Evolutionary conservation across 2,888 invertebrate species (phyloP), one percentile per base, ranked within the genome.

Genomic region (Pristionchus fissidentatus): DNA sequence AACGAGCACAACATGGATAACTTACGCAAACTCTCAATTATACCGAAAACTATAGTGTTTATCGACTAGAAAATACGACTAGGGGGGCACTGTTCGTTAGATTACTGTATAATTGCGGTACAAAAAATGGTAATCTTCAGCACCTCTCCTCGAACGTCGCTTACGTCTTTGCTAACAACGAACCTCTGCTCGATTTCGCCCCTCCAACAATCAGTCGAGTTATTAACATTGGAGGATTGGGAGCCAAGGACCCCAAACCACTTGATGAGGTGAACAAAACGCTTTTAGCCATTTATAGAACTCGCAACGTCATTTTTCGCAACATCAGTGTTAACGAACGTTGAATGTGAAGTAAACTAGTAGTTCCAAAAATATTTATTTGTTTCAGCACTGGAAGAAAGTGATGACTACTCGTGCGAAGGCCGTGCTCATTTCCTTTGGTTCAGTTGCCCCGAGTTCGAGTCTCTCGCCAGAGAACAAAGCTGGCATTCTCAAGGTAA

Each of bases 161-260:
- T 1, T 75, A 75, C 49, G 75, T 75, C 15, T 75, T 75, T 49
- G 75, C 75, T 4, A 75, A 75, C 32, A 49, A 29, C 22, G 75
- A 75, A 32, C 75, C 75, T 26, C 75, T 75, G 1, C 26, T 75
- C 5, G 75, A 75, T 29, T 75, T 49, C 32, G 75, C 41, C 7
- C 32, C 26, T 19, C 75, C 75, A 0, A 75, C 75, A 19, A 75
- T 52, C 41, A 49, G 49, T 8, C 38, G 75, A 35, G 49, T 75
- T 3, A 49, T 75, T 29, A 26, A 46, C 3, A 46, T 75, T 10
- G 75, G 75, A 29, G 75, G 75, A 19, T 8, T 75, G 35, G 75
- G 75, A 75, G 75, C 49, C n/a, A 75, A 75, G 32, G 32, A 49
- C 3, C 75, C 75, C 0, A 46, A 75, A 49, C 38, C 38, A 19